Evolutionary conservation across 2,797 vertebrate genomes (phyloP), one percentile per base, ranked within the genome.

Genomic region (Ammospiza maritima): DNA sequence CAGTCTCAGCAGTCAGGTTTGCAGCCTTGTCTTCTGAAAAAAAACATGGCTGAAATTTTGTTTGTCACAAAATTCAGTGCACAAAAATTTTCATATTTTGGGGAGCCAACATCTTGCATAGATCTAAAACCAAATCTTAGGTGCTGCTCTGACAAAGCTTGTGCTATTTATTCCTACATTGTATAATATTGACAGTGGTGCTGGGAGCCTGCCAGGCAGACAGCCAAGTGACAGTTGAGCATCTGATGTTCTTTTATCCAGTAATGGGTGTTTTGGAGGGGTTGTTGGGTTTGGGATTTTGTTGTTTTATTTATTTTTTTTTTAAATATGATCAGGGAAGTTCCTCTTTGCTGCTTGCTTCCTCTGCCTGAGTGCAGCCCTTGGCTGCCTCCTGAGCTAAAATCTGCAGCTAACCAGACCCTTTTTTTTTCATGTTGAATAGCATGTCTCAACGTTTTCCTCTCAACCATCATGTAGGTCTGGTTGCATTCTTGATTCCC

Each of bases 391-490:
- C 80, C 75, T 92, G 88, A 96, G 87, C 91, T 91, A 91, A 96
- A 95, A 89, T 64, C 86, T 97, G 92, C 91, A 96, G 77, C 93
- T 92, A 85, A 92, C 84, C 79, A 94, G 86, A n/a, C 78, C 51
- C 17, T 5, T 72, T 44, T 65, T 89, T 94, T 88, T 92, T 66
- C 29, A 56, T 67, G 76, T 88, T 95, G 94, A 96, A 93, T 92
- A 93, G 92, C 97, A 83, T 96, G 96, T 97, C 96, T 97, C 96
- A 97, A 96, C 96, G 72, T 96, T 97, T 97, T 94, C 92, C 94
- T 96, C 97, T 96, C 95, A 97, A 66, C 97, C 97, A 92, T 96
- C 95, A 29, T 96, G 97, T 97, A 97, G 97, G 97, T 97, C 97
- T 97, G 54, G 75, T 91, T 96, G 95, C 95, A 96, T 96, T 97